Evolutionary conservation across 2,888 invertebrate genomes (phyloP).

Genomic region (Hirudinaria manillensis): DNA sequence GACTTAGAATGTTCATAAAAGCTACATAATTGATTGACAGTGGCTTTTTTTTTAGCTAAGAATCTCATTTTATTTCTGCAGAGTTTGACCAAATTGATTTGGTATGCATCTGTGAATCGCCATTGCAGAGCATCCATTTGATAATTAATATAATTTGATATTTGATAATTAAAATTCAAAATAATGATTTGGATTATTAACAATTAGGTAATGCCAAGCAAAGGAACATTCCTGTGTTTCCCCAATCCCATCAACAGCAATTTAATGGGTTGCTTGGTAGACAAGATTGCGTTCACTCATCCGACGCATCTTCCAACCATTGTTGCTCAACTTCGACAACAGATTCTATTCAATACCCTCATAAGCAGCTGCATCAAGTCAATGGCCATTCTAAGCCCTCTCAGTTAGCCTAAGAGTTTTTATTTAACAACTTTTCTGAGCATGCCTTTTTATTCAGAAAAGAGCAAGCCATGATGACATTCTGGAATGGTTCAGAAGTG

Average conservation of each 20-base stretch:
- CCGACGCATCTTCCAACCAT: conserved; percentile 85
- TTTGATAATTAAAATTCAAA: too few relatives aligned
- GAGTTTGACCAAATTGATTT: too few relatives aligned
- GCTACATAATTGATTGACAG: too few relatives aligned
- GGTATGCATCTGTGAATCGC: too few relatives aligned
- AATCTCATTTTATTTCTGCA: too few relatives aligned
- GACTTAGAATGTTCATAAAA: too few relatives aligned
- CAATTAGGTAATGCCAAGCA: conserved; percentile 20
- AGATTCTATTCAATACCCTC: conserved; percentile 83
- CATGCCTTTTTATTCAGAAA: background rate
- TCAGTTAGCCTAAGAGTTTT: conserved; percentile 18
- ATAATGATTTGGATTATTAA: too few relatives aligned
- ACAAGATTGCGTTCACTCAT: conserved; percentile 83
- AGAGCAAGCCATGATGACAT: background rate
- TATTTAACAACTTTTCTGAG: too few relatives aligned
- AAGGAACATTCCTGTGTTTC: background rate
- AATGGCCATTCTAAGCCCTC: conserved; percentile 21
- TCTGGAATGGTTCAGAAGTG: background rate
- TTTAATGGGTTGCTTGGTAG: conserved; percentile 70
- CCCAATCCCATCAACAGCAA: conserved; percentile 36
- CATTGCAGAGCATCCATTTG: too few relatives aligned
- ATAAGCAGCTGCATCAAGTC: conserved; percentile 73
- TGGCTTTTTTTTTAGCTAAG: too few relatives aligned
- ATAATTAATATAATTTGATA: too few relatives aligned
- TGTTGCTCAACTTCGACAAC: conserved; percentile 75